A percentile compares a stretch with the other conserved stretches of the same genome.
These are phyloP conservation scores for Dicrostonyx torquatus DNA, from an alignment of 2,797 vertebrate genomes.

Conservation along the genomic window DNA sequence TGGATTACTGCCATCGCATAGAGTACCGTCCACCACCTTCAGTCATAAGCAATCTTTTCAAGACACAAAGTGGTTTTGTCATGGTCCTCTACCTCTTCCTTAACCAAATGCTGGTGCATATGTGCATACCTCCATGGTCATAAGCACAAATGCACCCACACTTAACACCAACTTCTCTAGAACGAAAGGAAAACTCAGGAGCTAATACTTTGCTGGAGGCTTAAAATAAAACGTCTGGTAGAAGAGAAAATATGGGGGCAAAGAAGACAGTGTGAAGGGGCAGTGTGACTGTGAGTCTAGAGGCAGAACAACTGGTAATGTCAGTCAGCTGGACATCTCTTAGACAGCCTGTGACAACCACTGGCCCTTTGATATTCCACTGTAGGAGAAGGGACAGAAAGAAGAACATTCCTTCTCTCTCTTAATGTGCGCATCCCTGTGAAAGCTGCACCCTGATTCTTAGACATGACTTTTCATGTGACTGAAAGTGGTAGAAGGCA, in stretches of 20 bases:
- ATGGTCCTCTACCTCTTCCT: neutral
- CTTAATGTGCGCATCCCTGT: no score
- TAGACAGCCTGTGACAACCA: neutral
- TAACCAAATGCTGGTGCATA: neutral
- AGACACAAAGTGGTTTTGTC: neutral
- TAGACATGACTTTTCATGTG: neutral
- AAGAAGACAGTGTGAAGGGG: neutral
- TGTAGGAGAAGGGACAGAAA: neutral
- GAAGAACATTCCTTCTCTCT: neutral
- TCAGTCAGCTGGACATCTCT: neutral
- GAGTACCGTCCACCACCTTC: neutral
- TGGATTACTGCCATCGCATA: neutral
- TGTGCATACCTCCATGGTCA: neutral
- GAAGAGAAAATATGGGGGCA: neutral
- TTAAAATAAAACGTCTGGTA: neutral
- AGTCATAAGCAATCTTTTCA: neutral
- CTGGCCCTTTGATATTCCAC: neutral
- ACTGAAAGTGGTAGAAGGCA: neutral
- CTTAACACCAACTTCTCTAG: neutral
- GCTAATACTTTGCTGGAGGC: neutral
- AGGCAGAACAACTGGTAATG: neutral
- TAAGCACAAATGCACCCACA: neutral
- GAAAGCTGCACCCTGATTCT: neutral
- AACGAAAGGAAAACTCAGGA: neutral
- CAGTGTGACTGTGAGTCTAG: neutral